These are phyloP conservation scores for Emydura subglobosa DNA, from an alignment of 2,113 vertebrate species.

Conservation along the genomic window DNA sequence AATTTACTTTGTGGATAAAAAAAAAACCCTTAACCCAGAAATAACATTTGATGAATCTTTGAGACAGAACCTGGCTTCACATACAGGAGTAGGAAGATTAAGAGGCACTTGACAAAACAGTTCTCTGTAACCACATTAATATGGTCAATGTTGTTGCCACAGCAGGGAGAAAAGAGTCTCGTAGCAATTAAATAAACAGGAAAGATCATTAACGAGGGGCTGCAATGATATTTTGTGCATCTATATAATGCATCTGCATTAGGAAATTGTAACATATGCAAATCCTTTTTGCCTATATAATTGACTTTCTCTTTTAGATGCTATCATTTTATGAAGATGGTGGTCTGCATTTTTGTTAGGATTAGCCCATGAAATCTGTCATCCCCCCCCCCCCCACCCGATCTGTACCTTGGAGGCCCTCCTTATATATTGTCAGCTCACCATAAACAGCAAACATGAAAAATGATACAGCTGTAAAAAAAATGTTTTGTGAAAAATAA, in stretches of 20 bases:
- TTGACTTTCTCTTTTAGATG: background rate
- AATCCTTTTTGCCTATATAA: background rate
- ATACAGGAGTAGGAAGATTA: conserved; percentile 19
- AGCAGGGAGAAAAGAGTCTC: conserved; percentile 39
- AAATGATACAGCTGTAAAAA: conserved; percentile 50
- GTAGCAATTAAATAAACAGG: conserved; percentile 31
- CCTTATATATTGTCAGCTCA: background rate
- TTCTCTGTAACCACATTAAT: background rate
- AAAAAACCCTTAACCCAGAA: conserved; percentile 14
- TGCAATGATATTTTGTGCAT: background rate
- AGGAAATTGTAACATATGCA: background rate
- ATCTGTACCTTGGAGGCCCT: conserved; percentile 25
- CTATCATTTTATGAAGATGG: background rate
- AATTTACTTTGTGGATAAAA: conserved; percentile 9
- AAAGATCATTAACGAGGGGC: background rate
- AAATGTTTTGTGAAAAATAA: conserved; percentile 1
- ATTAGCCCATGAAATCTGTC: conserved; percentile 5
- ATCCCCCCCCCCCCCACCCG: background rate
- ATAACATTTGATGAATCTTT: conserved; percentile 24
- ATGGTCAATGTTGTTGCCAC: conserved; percentile 10
- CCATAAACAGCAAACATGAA: conserved; percentile 27
- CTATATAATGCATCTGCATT: conserved; percentile 7
- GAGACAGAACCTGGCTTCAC: conserved; percentile 28
- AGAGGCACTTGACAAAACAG: conserved; percentile 34
- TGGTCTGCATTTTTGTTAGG: background rate